A percentile compares a stretch with the other conserved stretches of the same genome.
phyloP scores from a whole-genome alignment of 2,113 vertebrate genomes.

The Otus sunia region DNA sequence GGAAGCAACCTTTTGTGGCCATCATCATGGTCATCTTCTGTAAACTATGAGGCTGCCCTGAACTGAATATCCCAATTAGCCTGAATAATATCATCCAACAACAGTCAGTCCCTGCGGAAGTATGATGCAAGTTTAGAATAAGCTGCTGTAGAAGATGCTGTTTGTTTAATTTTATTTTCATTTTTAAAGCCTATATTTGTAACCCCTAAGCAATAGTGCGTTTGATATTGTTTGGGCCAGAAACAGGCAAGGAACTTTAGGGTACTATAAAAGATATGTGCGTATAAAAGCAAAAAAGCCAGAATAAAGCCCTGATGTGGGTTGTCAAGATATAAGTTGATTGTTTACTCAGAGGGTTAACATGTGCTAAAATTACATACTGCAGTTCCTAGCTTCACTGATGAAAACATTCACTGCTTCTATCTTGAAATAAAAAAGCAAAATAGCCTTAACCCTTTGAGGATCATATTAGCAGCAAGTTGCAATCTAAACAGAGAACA shows the following conservation, averaged over 20 bases:
- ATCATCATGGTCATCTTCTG: neutral
- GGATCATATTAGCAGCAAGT: slow-evolving; percentile 76
- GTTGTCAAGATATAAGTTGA: slow-evolving; percentile 37
- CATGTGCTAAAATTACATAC: slow-evolving; percentile 74
- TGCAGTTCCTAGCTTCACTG: slow-evolving; percentile 73
- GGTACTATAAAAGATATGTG: slow-evolving; percentile 48
- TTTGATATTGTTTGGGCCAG: slow-evolving; percentile 7
- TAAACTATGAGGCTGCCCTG: neutral
- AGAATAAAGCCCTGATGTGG: slow-evolving; percentile 56
- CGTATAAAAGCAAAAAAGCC: slow-evolving; percentile 58
- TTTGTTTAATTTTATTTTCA: neutral
- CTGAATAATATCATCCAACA: neutral
- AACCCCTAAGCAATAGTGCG: neutral
- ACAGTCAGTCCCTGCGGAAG: neutral
- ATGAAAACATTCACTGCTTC: slow-evolving; percentile 80
- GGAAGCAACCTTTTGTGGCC: slow-evolving; percentile 54
- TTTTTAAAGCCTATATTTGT: slow-evolving; percentile 20
- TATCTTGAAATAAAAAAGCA: slow-evolving; percentile 74
- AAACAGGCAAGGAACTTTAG: slow-evolving; percentile 37
- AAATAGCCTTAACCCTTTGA: slow-evolving; percentile 81
- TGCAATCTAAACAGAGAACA: slow-evolving; percentile 66
- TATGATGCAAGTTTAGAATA: neutral
- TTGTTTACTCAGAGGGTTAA: slow-evolving; percentile 79
- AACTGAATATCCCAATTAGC: neutral
- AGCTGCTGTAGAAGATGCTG: neutral